These are phyloP conservation scores for Coreius guichenoti DNA, from an alignment of 2,797 vertebrate genomes.

Conservation along the genomic window DNA sequence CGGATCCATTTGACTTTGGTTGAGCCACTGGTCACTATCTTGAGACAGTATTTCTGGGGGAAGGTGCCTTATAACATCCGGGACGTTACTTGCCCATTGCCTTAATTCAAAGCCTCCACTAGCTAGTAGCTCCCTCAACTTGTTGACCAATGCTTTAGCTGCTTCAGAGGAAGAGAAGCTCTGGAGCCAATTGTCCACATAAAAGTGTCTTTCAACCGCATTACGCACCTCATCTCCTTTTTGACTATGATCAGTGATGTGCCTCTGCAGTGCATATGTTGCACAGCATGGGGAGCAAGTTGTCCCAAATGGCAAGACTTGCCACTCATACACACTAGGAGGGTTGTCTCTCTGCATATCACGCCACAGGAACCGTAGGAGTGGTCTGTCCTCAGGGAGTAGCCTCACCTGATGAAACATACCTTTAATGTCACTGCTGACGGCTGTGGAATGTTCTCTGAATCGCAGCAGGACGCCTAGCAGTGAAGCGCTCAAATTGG, in stretches of 20 bases:
- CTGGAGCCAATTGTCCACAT: slow-evolving; percentile 10
- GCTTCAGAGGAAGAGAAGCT: background rate
- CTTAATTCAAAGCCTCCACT: slow-evolving; percentile 11
- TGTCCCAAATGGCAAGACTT: slow-evolving; percentile 17
- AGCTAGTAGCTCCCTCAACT: background rate
- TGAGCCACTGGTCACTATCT: background rate
- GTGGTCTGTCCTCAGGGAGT: slow-evolving; percentile 1
- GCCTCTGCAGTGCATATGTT: background rate
- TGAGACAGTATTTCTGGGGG: slow-evolving; percentile 8
- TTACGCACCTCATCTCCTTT: background rate
- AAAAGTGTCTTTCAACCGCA: background rate
- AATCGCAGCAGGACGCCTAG: background rate
- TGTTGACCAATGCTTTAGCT: background rate
- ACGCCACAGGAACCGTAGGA: background rate
- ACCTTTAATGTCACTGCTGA: background rate
- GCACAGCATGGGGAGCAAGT: slow-evolving; percentile 26
- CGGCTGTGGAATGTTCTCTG: background rate
- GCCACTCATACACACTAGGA: background rate
- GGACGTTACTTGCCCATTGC: slow-evolving; percentile 5
- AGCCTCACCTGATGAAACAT: background rate
- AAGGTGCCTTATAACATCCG: slow-evolving; percentile 14
- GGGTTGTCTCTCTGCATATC: background rate
- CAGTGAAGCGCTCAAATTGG: background rate
- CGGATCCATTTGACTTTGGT: no score
- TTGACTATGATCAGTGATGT: background rate